These are phyloP conservation scores for Acropora yongei DNA, from an alignment of 64 coral and sea anemone genomes.

Conservation along the genomic window DNA sequence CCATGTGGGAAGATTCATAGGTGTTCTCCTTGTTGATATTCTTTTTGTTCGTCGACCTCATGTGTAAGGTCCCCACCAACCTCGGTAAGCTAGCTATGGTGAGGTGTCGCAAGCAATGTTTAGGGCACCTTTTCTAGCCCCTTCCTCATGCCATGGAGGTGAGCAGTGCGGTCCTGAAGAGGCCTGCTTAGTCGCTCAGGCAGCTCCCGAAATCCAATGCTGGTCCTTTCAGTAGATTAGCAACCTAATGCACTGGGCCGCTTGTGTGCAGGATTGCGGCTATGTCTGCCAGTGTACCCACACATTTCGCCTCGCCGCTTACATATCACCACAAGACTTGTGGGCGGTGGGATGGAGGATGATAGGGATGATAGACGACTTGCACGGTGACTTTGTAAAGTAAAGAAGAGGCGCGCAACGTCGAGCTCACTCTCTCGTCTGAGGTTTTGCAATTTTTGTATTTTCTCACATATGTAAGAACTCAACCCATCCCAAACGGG, in stretches of 20 bases:
- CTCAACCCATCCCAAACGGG: too few species aligned
- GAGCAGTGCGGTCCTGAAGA: slow-evolving; percentile 71
- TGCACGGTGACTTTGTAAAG: slow-evolving; percentile 9
- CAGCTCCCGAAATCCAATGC: slow-evolving; percentile 34
- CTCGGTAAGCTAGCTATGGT: slow-evolving; percentile 40
- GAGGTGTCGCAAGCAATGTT: not conserved
- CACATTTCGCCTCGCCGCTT: not conserved
- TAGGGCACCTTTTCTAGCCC: slow-evolving; percentile 52
- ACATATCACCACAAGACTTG: slow-evolving; percentile 35
- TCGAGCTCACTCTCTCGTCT: not conserved
- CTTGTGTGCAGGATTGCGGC: slow-evolving; percentile 48
- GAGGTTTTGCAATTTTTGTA: too few species aligned
- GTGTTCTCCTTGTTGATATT: slow-evolving; percentile 17
- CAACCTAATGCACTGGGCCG: slow-evolving; percentile 4
- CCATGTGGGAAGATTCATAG: slow-evolving; percentile 17
- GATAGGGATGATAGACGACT: not conserved
- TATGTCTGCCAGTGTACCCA: slow-evolving; percentile 34
- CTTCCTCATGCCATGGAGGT: slow-evolving; percentile 55
- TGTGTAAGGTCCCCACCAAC: not conserved
- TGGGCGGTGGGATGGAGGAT: not conserved
- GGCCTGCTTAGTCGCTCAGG: slow-evolving; percentile 52
- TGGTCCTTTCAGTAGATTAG: slow-evolving; percentile 13
- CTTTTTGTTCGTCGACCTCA: not conserved
- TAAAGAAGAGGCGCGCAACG: not conserved
- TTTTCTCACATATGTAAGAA: too few species aligned